Evolutionary conservation across 2,113 vertebrate species (phyloP).

Genomic region (Upupa epops): DNA sequence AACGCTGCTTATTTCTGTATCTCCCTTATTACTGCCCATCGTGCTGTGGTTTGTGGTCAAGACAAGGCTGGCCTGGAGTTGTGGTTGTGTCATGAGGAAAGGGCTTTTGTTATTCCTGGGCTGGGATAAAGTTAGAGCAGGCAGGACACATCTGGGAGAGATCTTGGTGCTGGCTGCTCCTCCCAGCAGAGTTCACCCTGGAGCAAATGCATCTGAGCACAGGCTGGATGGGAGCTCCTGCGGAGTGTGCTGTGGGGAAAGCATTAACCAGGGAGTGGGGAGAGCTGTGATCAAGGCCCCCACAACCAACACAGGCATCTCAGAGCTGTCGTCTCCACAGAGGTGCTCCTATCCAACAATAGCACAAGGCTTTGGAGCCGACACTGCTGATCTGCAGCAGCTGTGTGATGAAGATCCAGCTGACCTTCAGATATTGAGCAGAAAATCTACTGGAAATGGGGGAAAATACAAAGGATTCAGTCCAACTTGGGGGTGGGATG

Average conservation of each 20-base stretch:
- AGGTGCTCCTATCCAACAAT: neutral
- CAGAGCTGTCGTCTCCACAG: neutral
- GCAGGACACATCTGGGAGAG: neutral
- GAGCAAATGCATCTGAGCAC: rapidly evolving
- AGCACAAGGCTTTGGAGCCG: neutral
- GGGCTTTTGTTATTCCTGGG: neutral
- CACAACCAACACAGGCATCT: neutral
- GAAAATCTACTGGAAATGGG: neutral
- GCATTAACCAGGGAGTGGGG: neutral
- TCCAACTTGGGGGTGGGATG: rapidly evolving
- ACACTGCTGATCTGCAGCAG: neutral
- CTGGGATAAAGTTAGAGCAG: neutral
- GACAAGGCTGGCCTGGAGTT: neutral
- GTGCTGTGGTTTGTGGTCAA: neutral
- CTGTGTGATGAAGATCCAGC: neutral
- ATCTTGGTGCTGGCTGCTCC: neutral
- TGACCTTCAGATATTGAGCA: neutral
- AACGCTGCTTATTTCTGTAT: neutral
- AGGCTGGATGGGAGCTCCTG: neutral
- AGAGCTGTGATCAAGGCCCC: neutral
- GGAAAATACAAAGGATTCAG: neutral
- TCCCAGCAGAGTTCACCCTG: neutral
- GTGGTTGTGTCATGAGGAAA: neutral
- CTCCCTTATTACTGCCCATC: neutral
- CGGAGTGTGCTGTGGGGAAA: neutral